Evolutionary conservation across 2,888 invertebrate genomes (phyloP).

Genomic region (Meiosimyza platycephala): DNA sequence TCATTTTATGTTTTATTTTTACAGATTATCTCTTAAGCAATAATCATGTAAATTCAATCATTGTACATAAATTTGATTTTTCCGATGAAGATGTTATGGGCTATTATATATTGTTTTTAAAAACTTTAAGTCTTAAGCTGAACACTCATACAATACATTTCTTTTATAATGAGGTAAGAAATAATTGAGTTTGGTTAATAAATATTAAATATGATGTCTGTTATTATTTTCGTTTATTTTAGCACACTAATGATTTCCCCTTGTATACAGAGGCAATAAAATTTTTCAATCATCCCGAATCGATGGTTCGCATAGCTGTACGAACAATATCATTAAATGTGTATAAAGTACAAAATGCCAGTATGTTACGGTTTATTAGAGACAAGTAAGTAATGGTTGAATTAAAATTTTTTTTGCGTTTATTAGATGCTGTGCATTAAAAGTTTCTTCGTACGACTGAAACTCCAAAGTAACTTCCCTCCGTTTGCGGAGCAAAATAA

Average conservation of each 20-base stretch:
- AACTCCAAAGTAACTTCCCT: too few species aligned
- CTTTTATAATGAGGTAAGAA: slow-evolving; percentile 91
- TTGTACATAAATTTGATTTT: slow-evolving; percentile 99
- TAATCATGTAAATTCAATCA: slow-evolving; percentile 99
- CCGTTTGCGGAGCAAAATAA: too few species aligned
- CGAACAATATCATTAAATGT: slow-evolving; percentile 97
- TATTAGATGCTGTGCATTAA: too few species aligned
- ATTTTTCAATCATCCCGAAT: slow-evolving; percentile 98
- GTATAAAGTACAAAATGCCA: slow-evolving; percentile 91
- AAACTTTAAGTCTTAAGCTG: slow-evolving; percentile 96
- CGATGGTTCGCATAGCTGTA: slow-evolving; percentile 99
- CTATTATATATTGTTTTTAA: slow-evolving; percentile 99
- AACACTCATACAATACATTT: slow-evolving; percentile 99
- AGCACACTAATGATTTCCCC: slow-evolving; percentile 98
- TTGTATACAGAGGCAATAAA: slow-evolving; percentile 99
- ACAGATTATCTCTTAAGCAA: slow-evolving; percentile 98
- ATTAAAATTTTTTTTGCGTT: not conserved
- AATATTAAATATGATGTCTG: not conserved
- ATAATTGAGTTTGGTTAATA: not conserved
- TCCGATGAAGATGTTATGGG: slow-evolving; percentile 99
- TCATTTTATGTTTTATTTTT: slow-evolving; percentile 58
- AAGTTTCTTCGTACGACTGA: too few species aligned
- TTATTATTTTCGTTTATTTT: slow-evolving; percentile 22
- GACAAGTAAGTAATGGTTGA: slow-evolving; percentile 72
- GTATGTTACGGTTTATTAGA: slow-evolving; percentile 94